A percentile compares a stretch with the other conserved stretches of the same genome.
phyloP scores from a whole-genome alignment of 2,797 vertebrate species.

The Rhinogobio ventralis region DNA sequence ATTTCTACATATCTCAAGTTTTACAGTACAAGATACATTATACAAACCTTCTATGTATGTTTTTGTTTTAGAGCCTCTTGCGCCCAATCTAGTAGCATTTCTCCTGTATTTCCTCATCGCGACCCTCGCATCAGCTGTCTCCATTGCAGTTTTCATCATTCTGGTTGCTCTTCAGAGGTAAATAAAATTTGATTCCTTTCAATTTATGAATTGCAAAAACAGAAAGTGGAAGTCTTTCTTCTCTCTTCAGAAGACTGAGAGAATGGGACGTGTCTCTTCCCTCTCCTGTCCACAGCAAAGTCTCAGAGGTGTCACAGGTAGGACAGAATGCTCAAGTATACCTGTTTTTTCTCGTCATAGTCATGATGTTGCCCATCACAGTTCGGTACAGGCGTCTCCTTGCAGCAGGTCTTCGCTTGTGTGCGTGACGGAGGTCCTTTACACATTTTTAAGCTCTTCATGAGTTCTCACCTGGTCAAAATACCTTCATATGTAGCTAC shows the following conservation, averaged over 20 bases:
- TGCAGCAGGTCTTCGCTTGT: too few species aligned
- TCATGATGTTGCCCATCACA: too few species aligned
- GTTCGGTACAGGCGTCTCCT: too few species aligned
- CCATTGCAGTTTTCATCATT: slow-evolving; percentile 20
- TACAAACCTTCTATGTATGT: not conserved
- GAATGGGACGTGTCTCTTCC: slow-evolving; percentile 57
- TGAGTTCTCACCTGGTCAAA: too few species aligned
- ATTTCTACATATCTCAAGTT: not conserved
- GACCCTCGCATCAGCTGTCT: not conserved
- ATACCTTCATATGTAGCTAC: too few species aligned
- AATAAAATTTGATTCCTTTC: not conserved
- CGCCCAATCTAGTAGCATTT: not conserved
- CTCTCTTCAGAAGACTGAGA: slow-evolving; percentile 47
- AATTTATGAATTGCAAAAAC: not conserved
- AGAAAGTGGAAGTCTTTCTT: not conserved
- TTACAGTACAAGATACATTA: not conserved
- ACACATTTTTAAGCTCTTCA: too few species aligned
- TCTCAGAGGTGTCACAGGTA: slow-evolving; percentile 51
- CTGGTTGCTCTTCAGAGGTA: slow-evolving; percentile 48
- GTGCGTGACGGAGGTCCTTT: too few species aligned
- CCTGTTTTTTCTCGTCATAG: too few species aligned
- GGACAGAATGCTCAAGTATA: not conserved
- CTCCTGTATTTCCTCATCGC: slow-evolving; percentile 36
- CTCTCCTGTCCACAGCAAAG: slow-evolving; percentile 62
- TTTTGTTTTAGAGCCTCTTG: slow-evolving; percentile 27